Percentiles rank a stretch among this genome's conserved stretches.
These are phyloP conservation scores for Xyrauchen texanus DNA, from an alignment of 2,113 vertebrate genomes.

Conservation along the genomic window DNA sequence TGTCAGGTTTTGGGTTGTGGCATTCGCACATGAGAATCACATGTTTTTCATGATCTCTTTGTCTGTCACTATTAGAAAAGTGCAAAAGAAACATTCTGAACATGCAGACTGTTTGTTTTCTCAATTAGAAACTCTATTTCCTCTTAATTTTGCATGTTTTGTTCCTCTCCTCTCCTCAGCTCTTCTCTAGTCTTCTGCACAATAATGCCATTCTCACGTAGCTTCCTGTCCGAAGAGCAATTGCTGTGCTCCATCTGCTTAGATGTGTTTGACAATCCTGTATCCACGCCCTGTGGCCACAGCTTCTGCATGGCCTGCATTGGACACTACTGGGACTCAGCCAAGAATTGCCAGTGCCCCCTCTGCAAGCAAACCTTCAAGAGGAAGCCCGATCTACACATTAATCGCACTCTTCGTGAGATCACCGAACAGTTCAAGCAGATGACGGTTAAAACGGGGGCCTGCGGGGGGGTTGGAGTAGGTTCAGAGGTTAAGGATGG, in stretches of 20 bases:
- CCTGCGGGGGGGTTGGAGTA: background rate
- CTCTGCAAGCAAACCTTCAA: slow-evolving; percentile 73
- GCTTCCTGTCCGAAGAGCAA: slow-evolving; percentile 55
- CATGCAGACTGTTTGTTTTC: no score
- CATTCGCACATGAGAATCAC: no score
- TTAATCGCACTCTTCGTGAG: slow-evolving; percentile 73
- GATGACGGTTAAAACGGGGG: slow-evolving; percentile 41
- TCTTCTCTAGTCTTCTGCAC: background rate
- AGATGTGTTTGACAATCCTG: slow-evolving; percentile 52
- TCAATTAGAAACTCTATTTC: background rate
- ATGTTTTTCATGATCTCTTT: no score
- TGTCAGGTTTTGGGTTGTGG: no score
- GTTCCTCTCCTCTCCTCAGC: background rate
- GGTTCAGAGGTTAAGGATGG: background rate
- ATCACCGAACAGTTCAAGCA: slow-evolving; percentile 73
- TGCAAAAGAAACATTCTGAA: no score
- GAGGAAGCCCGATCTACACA: slow-evolving; percentile 70
- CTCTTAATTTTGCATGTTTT: background rate
- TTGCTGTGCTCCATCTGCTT: slow-evolving; percentile 58
- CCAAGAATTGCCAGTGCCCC: slow-evolving; percentile 68
- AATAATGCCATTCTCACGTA: slow-evolving; percentile 32
- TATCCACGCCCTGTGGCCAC: slow-evolving; percentile 48
- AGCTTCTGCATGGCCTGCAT: slow-evolving; percentile 57
- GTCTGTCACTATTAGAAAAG: no score
- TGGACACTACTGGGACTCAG: slow-evolving; percentile 45